Evolutionary conservation across 2,888 invertebrate species (phyloP).

Genomic region (Agriotes lineatus): DNA sequence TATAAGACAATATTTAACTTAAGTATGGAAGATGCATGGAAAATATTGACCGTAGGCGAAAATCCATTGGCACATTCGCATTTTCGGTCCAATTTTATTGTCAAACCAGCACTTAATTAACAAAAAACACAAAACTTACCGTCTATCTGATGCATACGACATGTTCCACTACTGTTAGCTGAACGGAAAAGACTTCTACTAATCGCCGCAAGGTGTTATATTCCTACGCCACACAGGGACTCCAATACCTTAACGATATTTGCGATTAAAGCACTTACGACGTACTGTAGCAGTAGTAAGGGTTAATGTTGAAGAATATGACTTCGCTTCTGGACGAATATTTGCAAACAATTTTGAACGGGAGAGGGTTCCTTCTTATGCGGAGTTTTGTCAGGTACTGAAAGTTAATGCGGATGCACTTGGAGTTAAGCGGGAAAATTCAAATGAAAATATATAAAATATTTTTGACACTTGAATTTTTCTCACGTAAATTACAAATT

Average conservation of each 20-base stretch:
- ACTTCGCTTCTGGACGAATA: neutral
- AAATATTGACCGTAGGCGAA: constrained; percentile 4
- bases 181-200: constrained; percentile 75
- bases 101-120: constrained; percentile 52
- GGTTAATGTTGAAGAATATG: constrained; percentile 1
- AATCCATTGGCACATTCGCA: constrained; percentile 46
- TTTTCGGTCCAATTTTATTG: constrained; percentile 56
- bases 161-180: constrained; percentile 84
- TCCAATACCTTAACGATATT: neutral
- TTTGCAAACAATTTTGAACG: constrained; percentile 26
- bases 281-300: neutral
- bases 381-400: constrained; percentile 26
- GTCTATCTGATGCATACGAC: constrained; percentile 85
- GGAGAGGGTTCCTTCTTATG: neutral
- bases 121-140: constrained; percentile 74
- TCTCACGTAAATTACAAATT: constrained; percentile 30
- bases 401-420: constrained; percentile 13
- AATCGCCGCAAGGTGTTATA: constrained; percentile 61
- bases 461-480: constrained; percentile 54
- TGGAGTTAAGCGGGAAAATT: constrained; percentile 36
- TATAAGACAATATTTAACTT: constrained; percentile 54
- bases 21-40: constrained; percentile 17
- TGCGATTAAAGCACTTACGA: constrained; percentile 6
- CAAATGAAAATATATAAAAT: constrained; percentile 38
- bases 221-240: constrained; percentile 63